Evolutionary conservation across 2,888 invertebrate genomes (phyloP).

Genomic region (Drosophila incognita): DNA sequence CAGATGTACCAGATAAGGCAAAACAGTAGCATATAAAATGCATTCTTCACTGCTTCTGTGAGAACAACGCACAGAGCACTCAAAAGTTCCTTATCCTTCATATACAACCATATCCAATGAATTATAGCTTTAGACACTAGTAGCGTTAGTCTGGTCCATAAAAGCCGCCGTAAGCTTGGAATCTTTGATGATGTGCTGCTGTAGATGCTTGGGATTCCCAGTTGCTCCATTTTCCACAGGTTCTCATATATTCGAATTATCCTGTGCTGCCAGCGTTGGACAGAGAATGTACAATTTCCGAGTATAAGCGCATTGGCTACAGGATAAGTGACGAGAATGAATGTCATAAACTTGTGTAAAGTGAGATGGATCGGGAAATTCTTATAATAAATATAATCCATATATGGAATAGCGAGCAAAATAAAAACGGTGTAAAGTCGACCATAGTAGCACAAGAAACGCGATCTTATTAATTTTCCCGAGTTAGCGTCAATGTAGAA

Average conservation of each 20-base stretch:
- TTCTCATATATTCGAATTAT: slow-evolving; percentile 10
- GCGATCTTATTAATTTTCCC: neutral
- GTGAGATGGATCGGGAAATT: neutral
- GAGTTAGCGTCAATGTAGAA: slow-evolving; percentile 12
- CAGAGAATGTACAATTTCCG: neutral
- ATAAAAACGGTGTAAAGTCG: neutral
- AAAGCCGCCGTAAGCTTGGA: neutral
- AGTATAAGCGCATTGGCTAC: neutral
- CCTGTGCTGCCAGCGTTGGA: slow-evolving; percentile 8
- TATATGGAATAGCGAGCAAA: neutral
- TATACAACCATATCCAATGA: fast-evolving
- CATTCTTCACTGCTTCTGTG: neutral
- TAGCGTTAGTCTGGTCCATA: neutral
- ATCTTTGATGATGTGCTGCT: neutral
- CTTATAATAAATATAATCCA: neutral
- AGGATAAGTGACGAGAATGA: neutral
- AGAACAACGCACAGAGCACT: neutral
- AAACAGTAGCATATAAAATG: slow-evolving; percentile 5
- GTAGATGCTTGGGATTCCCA: neutral
- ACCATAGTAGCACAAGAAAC: slow-evolving; percentile 1
- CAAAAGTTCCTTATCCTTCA: too few relatives aligned
- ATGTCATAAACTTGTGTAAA: neutral
- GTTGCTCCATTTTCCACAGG: slow-evolving; percentile 1
- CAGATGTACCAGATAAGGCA: slow-evolving; percentile 12
- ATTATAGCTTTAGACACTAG: neutral